These are phyloP conservation scores for Atherinosoma microstoma DNA, from an alignment of 2,797 vertebrate genomes.

Conservation along the genomic window DNA sequence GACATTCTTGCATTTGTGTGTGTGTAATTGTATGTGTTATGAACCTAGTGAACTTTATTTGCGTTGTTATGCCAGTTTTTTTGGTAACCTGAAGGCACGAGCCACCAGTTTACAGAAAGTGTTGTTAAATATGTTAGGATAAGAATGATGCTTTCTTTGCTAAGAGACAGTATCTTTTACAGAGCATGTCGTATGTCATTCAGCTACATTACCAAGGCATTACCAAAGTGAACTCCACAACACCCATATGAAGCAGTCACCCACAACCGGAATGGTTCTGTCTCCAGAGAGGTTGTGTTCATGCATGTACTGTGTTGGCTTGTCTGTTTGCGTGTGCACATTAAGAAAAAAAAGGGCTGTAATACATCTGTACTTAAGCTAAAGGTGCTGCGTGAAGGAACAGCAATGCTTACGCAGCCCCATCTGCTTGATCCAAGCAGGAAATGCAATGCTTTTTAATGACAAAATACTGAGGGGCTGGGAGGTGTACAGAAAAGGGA, in stretches of 20 bases:
- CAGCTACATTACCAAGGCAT: conserved; percentile 38
- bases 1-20: conserved; percentile 37
- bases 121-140: conserved; percentile 34
- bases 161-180: conserved; percentile 30
- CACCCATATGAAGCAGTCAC: conserved; percentile 55
- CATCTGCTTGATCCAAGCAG: conserved; percentile 79
- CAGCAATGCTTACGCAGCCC: conserved; percentile 73
- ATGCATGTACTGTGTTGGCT: conserved; percentile 13
- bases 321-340: conserved; percentile 37
- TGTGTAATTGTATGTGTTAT: conserved; percentile 23
- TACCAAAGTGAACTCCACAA: conserved; percentile 46
- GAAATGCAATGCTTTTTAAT: conserved; percentile 82
- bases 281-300: conserved; percentile 53
- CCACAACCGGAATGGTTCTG: conserved; percentile 48
- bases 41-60: conserved; percentile 64
- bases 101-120: conserved; percentile 29
- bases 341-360: conserved; percentile 29
- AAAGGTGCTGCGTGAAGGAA: conserved; percentile 68
- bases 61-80: conserved; percentile 34
- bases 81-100: conserved; percentile 38
- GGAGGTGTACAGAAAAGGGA: conserved; percentile 62
- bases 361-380: conserved; percentile 76
- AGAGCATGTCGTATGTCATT: conserved; percentile 49
- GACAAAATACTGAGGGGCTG: conserved; percentile 77
- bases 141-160: conserved; percentile 22